These are phyloP conservation scores for Orthonychiurus folsomi DNA, from an alignment of 2,888 invertebrate species.

Conservation along the genomic window DNA sequence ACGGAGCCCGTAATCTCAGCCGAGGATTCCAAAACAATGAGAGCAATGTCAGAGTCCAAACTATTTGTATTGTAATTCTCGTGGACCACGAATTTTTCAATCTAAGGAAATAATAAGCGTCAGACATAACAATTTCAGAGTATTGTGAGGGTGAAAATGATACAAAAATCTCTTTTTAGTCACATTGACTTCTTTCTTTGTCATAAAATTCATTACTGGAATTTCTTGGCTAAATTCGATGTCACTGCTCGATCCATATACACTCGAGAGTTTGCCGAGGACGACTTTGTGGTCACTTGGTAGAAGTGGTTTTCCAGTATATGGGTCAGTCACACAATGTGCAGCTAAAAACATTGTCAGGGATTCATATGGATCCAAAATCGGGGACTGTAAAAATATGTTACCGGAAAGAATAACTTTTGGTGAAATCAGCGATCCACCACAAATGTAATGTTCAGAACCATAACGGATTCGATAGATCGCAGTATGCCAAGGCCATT, in stretches of 20 bases:
- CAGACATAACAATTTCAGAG: no score
- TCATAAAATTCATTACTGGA: no score
- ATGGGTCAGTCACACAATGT: not conserved
- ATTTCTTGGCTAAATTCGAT: not conserved
- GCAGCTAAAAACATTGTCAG: no score
- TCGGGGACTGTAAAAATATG: no score
- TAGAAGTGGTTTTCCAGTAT: not conserved
- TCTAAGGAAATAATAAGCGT: no score
- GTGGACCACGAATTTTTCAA: not conserved
- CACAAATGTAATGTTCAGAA: not conserved
- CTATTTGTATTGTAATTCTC: conserved; percentile 2
- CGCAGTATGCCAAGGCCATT: not conserved
- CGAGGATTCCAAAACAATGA: not conserved
- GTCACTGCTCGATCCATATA: not conserved
- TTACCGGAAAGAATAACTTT: not conserved
- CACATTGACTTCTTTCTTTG: no score
- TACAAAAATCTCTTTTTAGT: no score
- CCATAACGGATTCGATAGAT: not conserved
- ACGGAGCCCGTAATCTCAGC: not conserved
- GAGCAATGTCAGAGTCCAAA: conserved; percentile 4
- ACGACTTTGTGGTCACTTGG: not conserved
- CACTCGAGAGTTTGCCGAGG: not conserved
- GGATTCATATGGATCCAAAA: no score
- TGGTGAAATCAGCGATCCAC: not conserved
- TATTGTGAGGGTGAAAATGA: no score